Conservation (phyloP, 2,113 vertebrate genomes). For the Ochotona curzoniae region DNA sequence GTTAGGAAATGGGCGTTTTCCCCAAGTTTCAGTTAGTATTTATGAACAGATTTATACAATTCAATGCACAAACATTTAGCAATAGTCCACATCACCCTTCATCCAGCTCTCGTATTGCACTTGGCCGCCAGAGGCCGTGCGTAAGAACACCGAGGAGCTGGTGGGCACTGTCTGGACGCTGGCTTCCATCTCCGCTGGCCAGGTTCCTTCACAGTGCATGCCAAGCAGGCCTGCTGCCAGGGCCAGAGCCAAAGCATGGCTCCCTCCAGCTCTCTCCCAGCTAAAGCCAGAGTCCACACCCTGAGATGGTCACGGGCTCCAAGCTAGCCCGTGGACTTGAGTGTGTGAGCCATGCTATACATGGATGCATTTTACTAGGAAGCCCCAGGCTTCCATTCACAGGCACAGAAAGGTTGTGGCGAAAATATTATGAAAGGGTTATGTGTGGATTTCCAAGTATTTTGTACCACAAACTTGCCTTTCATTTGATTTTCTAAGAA, state of each 20-base stretch:
- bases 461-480: no score
- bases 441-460: no score
- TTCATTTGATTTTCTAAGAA: no score
- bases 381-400: no score
- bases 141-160: neutral
- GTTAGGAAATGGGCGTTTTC: neutral
- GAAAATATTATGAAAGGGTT: no score
- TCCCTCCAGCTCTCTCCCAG: neutral
- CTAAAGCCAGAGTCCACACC: neutral
- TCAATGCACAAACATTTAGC: neutral
- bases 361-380: no score
- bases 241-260: neutral
- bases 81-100: neutral
- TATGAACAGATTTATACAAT: neutral
- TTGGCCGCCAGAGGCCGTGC: neutral
- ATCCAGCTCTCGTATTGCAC: neutral
- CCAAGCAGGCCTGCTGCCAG: accelerated
- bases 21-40: neutral
- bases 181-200: neutral
- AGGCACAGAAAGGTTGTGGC: no score
- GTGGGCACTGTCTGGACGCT: accelerated
- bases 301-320: neutral
- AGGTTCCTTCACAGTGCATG: neutral
- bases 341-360: no score
- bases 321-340: no score